Percentiles rank a stretch among this genome's conserved stretches.
Evolutionary conservation across 1,140 invertebrate genomes (phyloP).

Genomic region (Brachionus angularis): DNA sequence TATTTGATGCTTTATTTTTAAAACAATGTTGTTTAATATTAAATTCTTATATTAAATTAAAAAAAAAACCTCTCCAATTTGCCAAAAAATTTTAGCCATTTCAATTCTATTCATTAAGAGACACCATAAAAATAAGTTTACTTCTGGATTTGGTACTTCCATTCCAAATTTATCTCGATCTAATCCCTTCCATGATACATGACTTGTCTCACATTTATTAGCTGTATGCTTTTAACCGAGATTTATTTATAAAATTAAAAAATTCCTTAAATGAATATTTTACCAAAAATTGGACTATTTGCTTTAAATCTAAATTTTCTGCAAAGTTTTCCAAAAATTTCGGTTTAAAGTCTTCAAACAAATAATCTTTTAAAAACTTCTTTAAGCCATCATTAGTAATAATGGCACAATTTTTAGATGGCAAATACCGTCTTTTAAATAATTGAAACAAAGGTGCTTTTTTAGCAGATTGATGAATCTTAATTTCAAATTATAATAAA

Average conservation of each 20-base stretch:
- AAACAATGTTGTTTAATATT: background rate
- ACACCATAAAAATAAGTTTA: constrained; percentile 55
- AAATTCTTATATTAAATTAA: background rate
- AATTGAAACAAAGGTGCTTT: constrained; percentile 43
- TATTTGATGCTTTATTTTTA: constrained; percentile 46
- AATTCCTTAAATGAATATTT: background rate
- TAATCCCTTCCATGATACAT: constrained; percentile 1
- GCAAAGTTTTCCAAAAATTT: constrained; percentile 5
- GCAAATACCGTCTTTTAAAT: constrained; percentile 44
- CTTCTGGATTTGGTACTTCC: constrained; percentile 48
- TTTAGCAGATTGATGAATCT: constrained; percentile 18
- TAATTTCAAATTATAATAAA: background rate
- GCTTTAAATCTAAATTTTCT: background rate
- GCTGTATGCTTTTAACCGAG: background rate
- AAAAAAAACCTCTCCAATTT: constrained; percentile 48
- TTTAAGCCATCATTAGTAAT: constrained; percentile 7
- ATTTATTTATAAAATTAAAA: background rate
- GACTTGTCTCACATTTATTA: constrained; percentile 15
- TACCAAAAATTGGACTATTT: constrained; percentile 28
- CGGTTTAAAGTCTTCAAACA: constrained; percentile 32
- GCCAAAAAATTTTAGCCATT: constrained; percentile 54
- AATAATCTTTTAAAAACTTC: constrained; percentile 8
- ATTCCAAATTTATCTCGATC: constrained; percentile 3
- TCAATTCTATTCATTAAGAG: constrained; percentile 53
- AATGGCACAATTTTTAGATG: background rate